Evolutionary conservation across 2,888 invertebrate genomes (phyloP).

Genomic region (Apamea sordens): DNA sequence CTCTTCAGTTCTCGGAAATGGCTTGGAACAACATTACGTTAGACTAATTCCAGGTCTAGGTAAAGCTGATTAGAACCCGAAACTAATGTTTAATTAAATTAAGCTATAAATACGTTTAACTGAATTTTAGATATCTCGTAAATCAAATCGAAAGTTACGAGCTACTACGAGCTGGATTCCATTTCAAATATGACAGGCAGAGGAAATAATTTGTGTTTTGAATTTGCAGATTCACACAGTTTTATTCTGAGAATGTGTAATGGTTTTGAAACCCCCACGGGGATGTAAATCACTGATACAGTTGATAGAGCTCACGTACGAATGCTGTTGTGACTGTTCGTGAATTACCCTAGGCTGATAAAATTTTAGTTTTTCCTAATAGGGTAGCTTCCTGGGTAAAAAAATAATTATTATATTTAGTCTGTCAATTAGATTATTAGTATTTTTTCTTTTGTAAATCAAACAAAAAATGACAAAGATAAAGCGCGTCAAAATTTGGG

Average conservation of each 20-base stretch:
- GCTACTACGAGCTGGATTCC: not conserved
- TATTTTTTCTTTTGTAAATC: too few relatives aligned
- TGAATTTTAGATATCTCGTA: slow-evolving; percentile 13
- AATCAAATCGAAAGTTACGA: slow-evolving; percentile 15
- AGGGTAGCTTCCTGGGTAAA: too few relatives aligned
- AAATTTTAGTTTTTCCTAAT: too few relatives aligned
- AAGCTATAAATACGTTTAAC: not conserved
- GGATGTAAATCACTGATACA: slow-evolving; percentile 35
- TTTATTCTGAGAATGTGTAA: slow-evolving; percentile 20
- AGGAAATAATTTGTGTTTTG: slow-evolving; percentile 21
- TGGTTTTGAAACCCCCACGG: slow-evolving; percentile 6
- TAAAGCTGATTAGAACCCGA: not conserved
- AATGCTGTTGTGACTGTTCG: not conserved
- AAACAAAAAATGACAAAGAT: too few relatives aligned
- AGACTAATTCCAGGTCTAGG: not conserved
- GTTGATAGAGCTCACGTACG: slow-evolving; percentile 11
- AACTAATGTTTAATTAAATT: slow-evolving; percentile 7
- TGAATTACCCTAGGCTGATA: too few relatives aligned
- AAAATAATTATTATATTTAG: too few relatives aligned
- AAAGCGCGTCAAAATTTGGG: too few relatives aligned
- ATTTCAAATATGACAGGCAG: slow-evolving; percentile 1
- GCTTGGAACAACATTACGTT: slow-evolving; percentile 10
- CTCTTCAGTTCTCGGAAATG: not conserved
- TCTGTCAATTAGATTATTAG: too few relatives aligned
- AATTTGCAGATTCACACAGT: slow-evolving; percentile 28